Evolutionary conservation across 2,797 vertebrate species (phyloP), one percentile per base, ranked within the genome.

Genomic region (Apogon hyalosoma): DNA sequence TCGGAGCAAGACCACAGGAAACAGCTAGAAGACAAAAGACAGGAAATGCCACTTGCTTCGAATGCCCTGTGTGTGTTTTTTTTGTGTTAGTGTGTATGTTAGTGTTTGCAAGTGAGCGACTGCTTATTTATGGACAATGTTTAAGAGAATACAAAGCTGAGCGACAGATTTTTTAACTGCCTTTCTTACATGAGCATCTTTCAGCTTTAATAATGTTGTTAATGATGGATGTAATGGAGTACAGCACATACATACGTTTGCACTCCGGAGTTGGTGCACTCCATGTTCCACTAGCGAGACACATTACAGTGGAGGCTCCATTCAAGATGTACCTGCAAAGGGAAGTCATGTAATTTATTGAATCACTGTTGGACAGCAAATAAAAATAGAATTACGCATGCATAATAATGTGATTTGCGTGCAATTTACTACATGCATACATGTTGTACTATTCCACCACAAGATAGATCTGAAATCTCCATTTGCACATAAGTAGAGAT

Each of bases 261-360:
- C 97, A 98, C 39, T 72, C 47, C 1, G 95, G 96, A 12, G 67
- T 3, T 0, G 18, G 7, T 12, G 73, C 49, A 19, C 90, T 96
- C 97, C 96, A 97, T 9, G 63, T 89, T 16, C 94, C 95, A 61
- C 89, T 83, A 48, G 86, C 83, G 7, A 84, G 93, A 63, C 96
- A 98, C 43, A 86, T 82, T 57, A 87, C 87, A 0, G 51, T 81
- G 53, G 58, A 78, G 6, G 87, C 60, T 77, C 97, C 97, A 4
- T 43, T 75, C 6, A 97, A 75, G 38, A 62, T 73, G 86, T 94
- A 95, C 49, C 97, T 98, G 84, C 31, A 16, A 16, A 74, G 38
- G 66, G 45, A 19, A 51, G 63, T 11, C 21, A 36, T 15, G 8
- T 40, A 13, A 59, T 48, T 56, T 11, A 11, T 55, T 9, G 56